These are phyloP conservation scores for Temnothorax ravouxi DNA, from an alignment of 2,888 invertebrate species.

Conservation along the genomic window DNA sequence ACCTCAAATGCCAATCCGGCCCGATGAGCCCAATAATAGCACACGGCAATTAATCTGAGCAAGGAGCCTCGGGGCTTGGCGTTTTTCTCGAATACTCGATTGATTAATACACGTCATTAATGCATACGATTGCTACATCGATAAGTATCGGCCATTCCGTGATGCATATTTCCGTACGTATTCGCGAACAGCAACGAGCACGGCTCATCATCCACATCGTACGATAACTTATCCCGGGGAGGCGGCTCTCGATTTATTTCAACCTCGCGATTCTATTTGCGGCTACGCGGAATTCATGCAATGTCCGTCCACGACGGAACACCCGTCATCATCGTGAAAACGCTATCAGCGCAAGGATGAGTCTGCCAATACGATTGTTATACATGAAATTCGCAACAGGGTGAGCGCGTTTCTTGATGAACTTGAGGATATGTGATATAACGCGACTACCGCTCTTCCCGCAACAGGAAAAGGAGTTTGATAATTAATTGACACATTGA, in stretches of 20 bases:
- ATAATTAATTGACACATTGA: neutral
- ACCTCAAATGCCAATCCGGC: conserved; percentile 28
- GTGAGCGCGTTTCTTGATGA: neutral
- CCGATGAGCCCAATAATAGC: conserved; percentile 20
- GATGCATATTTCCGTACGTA: neutral
- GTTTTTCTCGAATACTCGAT: conserved; percentile 38
- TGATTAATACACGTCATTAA: conserved; percentile 53
- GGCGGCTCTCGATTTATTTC: conserved; percentile 25
- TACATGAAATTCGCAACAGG: neutral
- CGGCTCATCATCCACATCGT: neutral
- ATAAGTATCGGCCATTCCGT: conserved; percentile 61
- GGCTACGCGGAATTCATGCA: neutral
- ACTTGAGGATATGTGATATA: conserved; percentile 21
- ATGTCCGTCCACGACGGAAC: neutral
- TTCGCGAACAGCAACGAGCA: neutral
- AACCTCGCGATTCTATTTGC: conserved; percentile 35
- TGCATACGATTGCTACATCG: conserved; percentile 5
- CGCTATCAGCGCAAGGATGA: neutral
- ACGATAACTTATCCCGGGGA: conserved; percentile 1
- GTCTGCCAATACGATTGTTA: neutral
- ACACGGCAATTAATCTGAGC: conserved; percentile 10
- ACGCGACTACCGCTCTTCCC: neutral
- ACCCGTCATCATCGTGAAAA: conserved; percentile 6
- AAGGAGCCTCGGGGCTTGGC: neutral
- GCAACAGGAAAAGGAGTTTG: neutral